Base-by-base conservation (phyloP, 2,113 vertebrate species). In the Anarrhichthys ocellatus region DNA sequence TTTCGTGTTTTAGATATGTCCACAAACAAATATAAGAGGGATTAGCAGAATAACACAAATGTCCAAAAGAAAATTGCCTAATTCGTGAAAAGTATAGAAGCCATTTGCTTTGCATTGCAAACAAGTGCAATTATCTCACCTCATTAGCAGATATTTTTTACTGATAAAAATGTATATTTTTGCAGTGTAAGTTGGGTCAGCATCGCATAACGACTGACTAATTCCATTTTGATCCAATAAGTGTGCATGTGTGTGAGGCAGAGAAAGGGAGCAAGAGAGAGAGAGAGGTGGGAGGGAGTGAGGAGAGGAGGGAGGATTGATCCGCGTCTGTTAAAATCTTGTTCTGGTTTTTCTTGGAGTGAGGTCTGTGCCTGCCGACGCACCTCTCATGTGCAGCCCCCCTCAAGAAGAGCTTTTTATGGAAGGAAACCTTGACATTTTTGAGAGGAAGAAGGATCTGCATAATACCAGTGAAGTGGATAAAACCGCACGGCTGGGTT, bases 321-420 rank as follows among this genome's bases (percentile, higher is more conserved):
- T 96, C 92, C 89, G 92, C 92, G 92, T 93, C 94, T 94, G 94
- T 94, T 93, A 93, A 95, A 94, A 94, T 94, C 92, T 95, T 95
- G 93, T 95, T 95, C 92, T 89, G 89, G 88, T 94, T 95, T 94
- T 94, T 93, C 91, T 93, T 91, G 90, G 93, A 96, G 93, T 94
- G 92, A 94, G 93, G 92, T 94, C 92, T 91, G 88, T 91, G 91
- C 93, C 92, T 92, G 94, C 90, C 90, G 93, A 94, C 93, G 92
- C 91, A 81, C 90, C 92, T 94, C 92, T 93, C 89, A 89, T 85
- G 90, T 90, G 91, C 87, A 92, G 91, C 91, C 92, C 89, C 89
- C 91, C 74, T 85, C 68, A 85, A 83, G 83, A 88, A 84, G 83
- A 90, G 90, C 88, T 88, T 90, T 85, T 91, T 81, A 86, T 84